These are phyloP conservation scores for Campoplex nolae DNA, from an alignment of 2,888 invertebrate genomes.

Conservation along the genomic window DNA sequence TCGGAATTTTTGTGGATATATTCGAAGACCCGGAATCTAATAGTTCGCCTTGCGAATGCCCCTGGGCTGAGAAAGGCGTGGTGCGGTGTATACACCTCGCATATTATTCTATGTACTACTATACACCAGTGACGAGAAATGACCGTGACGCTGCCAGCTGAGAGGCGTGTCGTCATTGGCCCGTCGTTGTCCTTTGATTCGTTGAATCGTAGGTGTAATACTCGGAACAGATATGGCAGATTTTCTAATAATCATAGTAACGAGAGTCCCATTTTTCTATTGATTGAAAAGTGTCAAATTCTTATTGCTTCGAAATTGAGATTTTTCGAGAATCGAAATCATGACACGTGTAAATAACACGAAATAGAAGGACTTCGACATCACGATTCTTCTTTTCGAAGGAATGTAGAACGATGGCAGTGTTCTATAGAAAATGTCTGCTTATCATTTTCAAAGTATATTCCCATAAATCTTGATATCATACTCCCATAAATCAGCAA, in stretches of 20 bases:
- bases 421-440: background rate
- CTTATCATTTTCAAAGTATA: background rate
- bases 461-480: background rate
- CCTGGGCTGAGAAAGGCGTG: conserved; percentile 83
- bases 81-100: conserved; percentile 62
- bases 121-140: conserved; percentile 35
- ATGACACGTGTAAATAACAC: background rate
- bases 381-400: background rate
- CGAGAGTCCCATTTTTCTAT: background rate
- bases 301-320: background rate
- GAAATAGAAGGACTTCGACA: no score
- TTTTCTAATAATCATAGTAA: background rate
- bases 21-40: conserved; percentile 73
- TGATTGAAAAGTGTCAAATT: background rate
- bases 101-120: background rate
- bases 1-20: background rate
- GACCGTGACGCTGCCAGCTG: conserved; percentile 55
- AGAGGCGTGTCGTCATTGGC: conserved; percentile 67
- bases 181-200: conserved; percentile 67
- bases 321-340: background rate
- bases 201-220: conserved; percentile 67
- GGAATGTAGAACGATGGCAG: background rate
- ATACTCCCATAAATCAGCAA: background rate
- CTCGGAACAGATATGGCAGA: conserved; percentile 16
- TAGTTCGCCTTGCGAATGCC: conserved; percentile 75